Conservation (phyloP, 2,888 invertebrate species). For the Hypomecis punctinalis region DNA sequence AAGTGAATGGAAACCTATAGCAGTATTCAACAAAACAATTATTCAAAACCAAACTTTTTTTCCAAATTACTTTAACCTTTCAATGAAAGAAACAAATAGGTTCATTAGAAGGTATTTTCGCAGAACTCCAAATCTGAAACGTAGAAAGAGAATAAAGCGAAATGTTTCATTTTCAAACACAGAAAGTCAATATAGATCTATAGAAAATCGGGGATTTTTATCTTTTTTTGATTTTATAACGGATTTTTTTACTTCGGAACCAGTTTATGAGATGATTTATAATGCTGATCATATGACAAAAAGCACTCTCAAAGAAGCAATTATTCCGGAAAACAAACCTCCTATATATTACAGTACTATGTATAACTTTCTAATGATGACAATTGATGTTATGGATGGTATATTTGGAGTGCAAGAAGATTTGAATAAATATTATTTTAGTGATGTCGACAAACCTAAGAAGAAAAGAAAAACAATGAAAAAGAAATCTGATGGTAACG, state of each 20-base stretch:
- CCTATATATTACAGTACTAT: slow-evolving; percentile 61
- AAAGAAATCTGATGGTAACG: slow-evolving; percentile 24
- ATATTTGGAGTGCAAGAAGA: slow-evolving; percentile 61
- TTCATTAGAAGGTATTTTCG: slow-evolving; percentile 43
- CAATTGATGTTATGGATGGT: slow-evolving; percentile 68
- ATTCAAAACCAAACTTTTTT: slow-evolving; percentile 39
- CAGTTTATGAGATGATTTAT: slow-evolving; percentile 50
- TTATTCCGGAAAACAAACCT: slow-evolving; percentile 48
- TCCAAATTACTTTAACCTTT: slow-evolving; percentile 12
- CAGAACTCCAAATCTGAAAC: slow-evolving; percentile 52
- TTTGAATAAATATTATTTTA: slow-evolving; percentile 52
- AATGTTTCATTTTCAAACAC: slow-evolving; percentile 18
- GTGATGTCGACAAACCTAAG: slow-evolving; percentile 42
- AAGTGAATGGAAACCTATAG: slow-evolving; percentile 73
- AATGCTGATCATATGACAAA: slow-evolving; percentile 59
- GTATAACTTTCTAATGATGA: slow-evolving; percentile 66
- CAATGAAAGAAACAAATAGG: slow-evolving; percentile 33
- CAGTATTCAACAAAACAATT: slow-evolving; percentile 55
- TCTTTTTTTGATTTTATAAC: slow-evolving; percentile 50
- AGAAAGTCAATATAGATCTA: slow-evolving; percentile 1
- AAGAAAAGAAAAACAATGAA: slow-evolving; percentile 44
- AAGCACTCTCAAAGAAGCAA: slow-evolving; percentile 54
- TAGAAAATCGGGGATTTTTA: slow-evolving; percentile 50
- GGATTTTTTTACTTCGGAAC: slow-evolving; percentile 54
- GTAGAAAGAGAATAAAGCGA: slow-evolving; percentile 53